Evolutionary conservation across 2,113 vertebrate species (phyloP), one percentile per base, ranked within the genome.

Genomic region (Lutjanus erythropterus): DNA sequence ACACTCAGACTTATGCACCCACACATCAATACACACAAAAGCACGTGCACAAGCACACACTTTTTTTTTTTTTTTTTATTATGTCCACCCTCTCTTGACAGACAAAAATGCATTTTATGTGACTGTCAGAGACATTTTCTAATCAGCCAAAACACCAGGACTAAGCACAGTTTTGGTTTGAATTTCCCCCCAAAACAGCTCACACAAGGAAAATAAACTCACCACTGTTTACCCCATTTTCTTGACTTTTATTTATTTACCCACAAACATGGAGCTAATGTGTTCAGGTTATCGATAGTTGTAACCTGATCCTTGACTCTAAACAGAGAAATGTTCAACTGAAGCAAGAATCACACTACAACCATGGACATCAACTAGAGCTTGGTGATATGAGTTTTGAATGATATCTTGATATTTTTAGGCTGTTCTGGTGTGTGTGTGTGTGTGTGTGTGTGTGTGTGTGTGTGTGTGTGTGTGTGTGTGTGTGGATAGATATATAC

Each of bases 1-100:
- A 84, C 73, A 77, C 55, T 47, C 82, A 79, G 83, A 81, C 72
- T 62, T 55, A 27, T 35, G n/a, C 85, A 83, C 85, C 76, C 77
- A 86, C 84, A 82, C 86, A 83, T 14, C 3, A 6, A 52, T 84
- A 75, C 60, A 61, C 72, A 78, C 67, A 69, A 42, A 62, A 65
- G 23, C 77, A 62, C 55, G 37, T 55, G 35, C 60, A 21, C 68
- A 9, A 31, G 59, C 64, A 66, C 47, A 33, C 64, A 39, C 25
- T 52, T 67, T 65, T 33, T 49, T 18, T 72, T 52, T 67, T 65
- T 33, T 49, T 18, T 72, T 71, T 52, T 21, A 65, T 68, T 82
- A 52, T 52, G 49, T 77, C 42, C 68, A 67, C 56, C 50, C 67
- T 35, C 68, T 78, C n/a, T 31, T 39, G 41, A 65, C 42, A 42